Percentiles rank a stretch among this genome's conserved stretches.
These are phyloP conservation scores for Podarcis siculus DNA, from an alignment of 2,797 vertebrate genomes.

Conservation along the genomic window DNA sequence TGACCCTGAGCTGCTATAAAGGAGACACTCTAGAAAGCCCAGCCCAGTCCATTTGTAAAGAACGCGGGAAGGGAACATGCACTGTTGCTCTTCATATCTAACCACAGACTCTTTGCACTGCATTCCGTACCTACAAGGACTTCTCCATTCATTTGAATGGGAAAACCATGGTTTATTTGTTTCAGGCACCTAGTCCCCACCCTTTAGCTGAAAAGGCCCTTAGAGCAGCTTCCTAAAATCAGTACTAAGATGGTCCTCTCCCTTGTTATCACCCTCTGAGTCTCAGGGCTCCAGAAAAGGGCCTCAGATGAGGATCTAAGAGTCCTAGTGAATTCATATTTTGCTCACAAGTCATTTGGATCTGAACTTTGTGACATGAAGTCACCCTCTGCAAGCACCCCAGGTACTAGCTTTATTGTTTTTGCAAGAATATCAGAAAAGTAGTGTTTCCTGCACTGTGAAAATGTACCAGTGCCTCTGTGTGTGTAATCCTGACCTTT, in stretches of 20 bases:
- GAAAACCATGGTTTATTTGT: neutral
- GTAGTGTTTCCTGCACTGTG: neutral
- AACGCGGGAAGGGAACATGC: neutral
- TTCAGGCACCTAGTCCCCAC: neutral
- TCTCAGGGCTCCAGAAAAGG: no score
- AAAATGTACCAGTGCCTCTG: neutral
- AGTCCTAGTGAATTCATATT: no score
- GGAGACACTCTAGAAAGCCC: no score
- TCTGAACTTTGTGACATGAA: no score
- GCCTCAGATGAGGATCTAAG: no score
- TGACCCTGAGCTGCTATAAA: no score
- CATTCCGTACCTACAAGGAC: neutral
- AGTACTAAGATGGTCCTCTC: no score
- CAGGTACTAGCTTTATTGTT: neutral
- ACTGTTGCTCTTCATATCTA: neutral
- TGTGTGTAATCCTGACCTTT: neutral
- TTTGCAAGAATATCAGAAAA: neutral
- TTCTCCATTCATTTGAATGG: neutral
- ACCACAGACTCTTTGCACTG: neutral
- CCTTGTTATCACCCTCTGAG: no score
- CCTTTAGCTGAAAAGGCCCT: no score
- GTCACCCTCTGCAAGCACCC: no score
- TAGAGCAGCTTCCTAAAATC: no score
- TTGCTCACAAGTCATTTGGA: no score
- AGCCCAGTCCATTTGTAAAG: neutral